These are phyloP conservation scores for Vollenhovia emeryi DNA, from an alignment of 1,140 invertebrate species.

Conservation along the genomic window DNA sequence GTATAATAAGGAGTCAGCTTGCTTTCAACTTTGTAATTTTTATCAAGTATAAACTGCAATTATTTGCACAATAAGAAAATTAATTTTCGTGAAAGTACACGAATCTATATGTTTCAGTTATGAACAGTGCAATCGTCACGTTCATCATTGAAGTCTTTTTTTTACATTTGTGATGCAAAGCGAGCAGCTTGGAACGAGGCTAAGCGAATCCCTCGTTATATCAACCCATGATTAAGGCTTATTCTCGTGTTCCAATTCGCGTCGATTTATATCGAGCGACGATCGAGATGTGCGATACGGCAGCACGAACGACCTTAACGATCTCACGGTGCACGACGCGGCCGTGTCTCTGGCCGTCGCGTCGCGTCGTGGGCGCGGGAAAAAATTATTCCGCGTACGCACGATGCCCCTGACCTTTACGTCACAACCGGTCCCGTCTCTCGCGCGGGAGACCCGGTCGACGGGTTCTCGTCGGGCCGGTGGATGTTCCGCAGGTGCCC, in stretches of 20 bases:
- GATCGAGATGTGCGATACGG: slow-evolving; percentile 27
- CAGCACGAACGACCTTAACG: slow-evolving; percentile 24
- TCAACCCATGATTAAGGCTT: background rate
- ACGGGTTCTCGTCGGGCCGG: slow-evolving; percentile 54
- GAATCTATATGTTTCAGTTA: too few relatives aligned
- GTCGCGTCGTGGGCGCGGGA: slow-evolving; percentile 27
- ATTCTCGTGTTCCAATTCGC: slow-evolving; percentile 27
- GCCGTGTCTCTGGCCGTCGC: slow-evolving; percentile 26
- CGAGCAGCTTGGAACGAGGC: background rate
- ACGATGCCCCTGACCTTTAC: slow-evolving; percentile 71
- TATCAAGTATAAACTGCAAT: too few relatives aligned
- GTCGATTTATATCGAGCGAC: slow-evolving; percentile 1
- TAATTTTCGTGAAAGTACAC: too few relatives aligned
- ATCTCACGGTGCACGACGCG: background rate
- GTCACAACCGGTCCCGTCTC: slow-evolving; percentile 70
- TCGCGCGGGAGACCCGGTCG: slow-evolving; percentile 55
- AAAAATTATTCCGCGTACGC: slow-evolving; percentile 56
- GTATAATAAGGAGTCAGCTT: too few relatives aligned
- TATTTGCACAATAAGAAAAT: too few relatives aligned
- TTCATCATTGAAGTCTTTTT: too few relatives aligned
- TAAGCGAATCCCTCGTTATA: background rate
- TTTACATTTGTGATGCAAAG: too few relatives aligned
- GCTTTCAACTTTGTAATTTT: too few relatives aligned
- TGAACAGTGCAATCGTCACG: too few relatives aligned
- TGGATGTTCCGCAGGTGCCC: slow-evolving; percentile 42